Base-by-base conservation (phyloP, 1,140 invertebrate genomes). In the Drosophila nasuta region DNA sequence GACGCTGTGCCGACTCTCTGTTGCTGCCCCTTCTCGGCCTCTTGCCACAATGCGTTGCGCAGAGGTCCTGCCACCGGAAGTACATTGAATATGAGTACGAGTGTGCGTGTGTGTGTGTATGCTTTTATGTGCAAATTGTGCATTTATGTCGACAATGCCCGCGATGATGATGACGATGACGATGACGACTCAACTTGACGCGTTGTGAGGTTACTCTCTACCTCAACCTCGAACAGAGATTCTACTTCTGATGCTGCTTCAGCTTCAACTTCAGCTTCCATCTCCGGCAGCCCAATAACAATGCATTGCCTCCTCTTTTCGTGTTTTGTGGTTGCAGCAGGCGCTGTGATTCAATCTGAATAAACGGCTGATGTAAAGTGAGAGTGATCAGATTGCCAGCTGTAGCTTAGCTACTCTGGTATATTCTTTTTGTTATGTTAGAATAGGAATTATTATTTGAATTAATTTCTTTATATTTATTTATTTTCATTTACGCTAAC, bases 41-140 rank as follows among this genome's bases (percentile, higher is more conserved):
- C 38, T 58, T 52, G 43, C 43, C 71, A 30, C 62, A 62, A 56
- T 70, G 28, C 13, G 33, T 51, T 63, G 8, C 8, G 33, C 54
- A 54, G 56, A 77, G 70, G 64, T 77, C 76, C 85, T 87, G 85
- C 85, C 81, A 89, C 85, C 85, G 85, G 85, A 89, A 89, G 78
- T 90, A 85, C 85, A 89, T 88, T 88, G 85, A 89, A 71, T 76
- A 30, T 71, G 56, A 60, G 46, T 58, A 57, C 17, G 20, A 65
- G 15, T 62, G 11, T 67, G 51, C 74, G 49, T 45, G 48, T 72
- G 33, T 64, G 67, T 82, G 70, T 77, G 51, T 46, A 62, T 69
- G 81, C 86, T 89, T 89, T 89, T 89, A 79, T 85, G 78, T 69
- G 85, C 85, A 89, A 89, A 89, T 89, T 89, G 85, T 89, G 85